Base-by-base conservation (phyloP, 2,888 invertebrate species). In the Hanleya hanleyi region DNA sequence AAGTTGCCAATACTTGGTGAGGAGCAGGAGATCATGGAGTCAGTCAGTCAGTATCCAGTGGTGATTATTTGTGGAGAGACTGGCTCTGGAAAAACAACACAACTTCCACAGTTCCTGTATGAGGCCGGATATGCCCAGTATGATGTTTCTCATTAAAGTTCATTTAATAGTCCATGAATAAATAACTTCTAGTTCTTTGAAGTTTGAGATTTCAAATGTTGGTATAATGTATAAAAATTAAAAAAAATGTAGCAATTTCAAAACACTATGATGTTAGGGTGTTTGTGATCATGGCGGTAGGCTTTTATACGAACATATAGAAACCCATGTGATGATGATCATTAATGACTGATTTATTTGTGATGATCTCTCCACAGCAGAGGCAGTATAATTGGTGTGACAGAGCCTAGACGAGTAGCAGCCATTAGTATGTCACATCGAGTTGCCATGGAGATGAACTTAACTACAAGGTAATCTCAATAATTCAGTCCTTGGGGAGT, bases 61-160 rank as follows among this genome's bases (percentile, higher is more conserved):
- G 94, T 97, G 32, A 88, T 91, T 33, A 81, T 92, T 26, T 92
- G 91, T 84, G 99, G 99, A 71, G 98, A 97, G 92, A 99, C 98
- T 33, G 97, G 98, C 0, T 95, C 96, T 80, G 99, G 99, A 18
- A 99, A 99, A 92, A 99, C 99, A 0, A 99, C 99, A 0, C 99
- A 99, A 92, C 94, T 99, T 12, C 99, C 99, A 0, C 99, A 99
- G 91, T 99, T 99, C 88, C 92, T 99, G 0, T 99, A 97, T 86
- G 99, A 99, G 92, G 97, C 97, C 0, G 99, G 97, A 0, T 99
- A 97, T 89, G 95, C 97, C 0, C 86, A 88, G 89, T 88, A 78
- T 81, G 86, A 83, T 37, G 5, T 35, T 57, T 9, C 36, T 33
- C 36, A n/a, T n/a, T n/a, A n/a, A n/a, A n/a, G n/a, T n/a, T n/a